Conservation (phyloP, 2,888 invertebrate species). For the Bombyx huttoni region DNA sequence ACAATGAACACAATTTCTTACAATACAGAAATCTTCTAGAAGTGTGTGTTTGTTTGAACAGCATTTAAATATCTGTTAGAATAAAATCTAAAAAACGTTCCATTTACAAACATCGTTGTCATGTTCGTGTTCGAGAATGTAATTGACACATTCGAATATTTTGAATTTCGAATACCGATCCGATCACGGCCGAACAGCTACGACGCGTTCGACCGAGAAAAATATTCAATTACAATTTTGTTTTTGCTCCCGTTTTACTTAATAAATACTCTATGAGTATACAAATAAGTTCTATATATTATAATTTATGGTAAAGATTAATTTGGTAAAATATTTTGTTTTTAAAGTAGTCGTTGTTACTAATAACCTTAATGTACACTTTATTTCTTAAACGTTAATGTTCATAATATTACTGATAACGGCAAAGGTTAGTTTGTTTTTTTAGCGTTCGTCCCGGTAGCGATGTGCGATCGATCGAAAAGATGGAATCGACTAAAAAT, state of each 20-base stretch:
- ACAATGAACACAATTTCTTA: too few relatives aligned
- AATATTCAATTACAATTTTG: conserved; percentile 11
- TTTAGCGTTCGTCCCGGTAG: conserved; percentile 35
- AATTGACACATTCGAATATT: conserved; percentile 42
- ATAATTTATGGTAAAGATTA: neutral
- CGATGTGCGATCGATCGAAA: conserved; percentile 47
- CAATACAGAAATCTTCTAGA: too few relatives aligned
- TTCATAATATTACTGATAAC: conserved; percentile 6
- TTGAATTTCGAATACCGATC: conserved; percentile 42
- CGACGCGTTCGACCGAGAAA: conserved; percentile 43
- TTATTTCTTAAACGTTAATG: conserved; percentile 1
- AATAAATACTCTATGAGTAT: neutral
- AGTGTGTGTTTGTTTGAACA: too few relatives aligned
- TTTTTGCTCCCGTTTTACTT: neutral
- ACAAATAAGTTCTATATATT: neutral
- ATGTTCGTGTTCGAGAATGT: conserved; percentile 1
- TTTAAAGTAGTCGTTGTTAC: neutral
- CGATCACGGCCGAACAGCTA: conserved; percentile 30
- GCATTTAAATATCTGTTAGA: neutral
- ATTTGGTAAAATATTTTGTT: neutral
- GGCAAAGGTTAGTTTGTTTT: conserved; percentile 5
- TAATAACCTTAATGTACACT: neutral
- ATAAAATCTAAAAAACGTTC: neutral
- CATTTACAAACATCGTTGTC: conserved; percentile 5
- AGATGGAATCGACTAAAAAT: conserved; percentile 48